Percentiles rank a stretch among this genome's conserved stretches.
These are phyloP conservation scores for Schizopygopsis pylzovi DNA, from an alignment of 2,797 vertebrate species.

Conservation along the genomic window DNA sequence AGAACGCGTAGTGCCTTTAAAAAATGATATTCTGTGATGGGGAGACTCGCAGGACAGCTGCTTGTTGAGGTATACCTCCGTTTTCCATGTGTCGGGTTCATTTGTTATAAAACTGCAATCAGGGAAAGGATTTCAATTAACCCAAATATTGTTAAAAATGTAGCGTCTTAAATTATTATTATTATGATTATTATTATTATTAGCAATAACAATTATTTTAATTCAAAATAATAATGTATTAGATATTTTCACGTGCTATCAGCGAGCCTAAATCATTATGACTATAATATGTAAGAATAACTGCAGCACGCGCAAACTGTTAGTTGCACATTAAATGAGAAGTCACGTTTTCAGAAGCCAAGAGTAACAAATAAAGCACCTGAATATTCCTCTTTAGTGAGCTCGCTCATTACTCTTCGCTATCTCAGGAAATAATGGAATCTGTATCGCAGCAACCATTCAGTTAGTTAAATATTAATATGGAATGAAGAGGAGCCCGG, in stretches of 20 bases:
- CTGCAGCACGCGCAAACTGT: not conserved
- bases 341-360: slow-evolving; percentile 42
- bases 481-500: slow-evolving; percentile 57
- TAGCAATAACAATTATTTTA: not conserved
- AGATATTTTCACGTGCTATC: not conserved
- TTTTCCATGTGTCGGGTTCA: slow-evolving; percentile 30
- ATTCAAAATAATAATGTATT: not conserved
- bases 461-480: slow-evolving; percentile 65
- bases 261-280: not conserved
- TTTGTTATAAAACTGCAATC: not conserved
- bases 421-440: slow-evolving; percentile 57
- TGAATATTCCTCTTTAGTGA: slow-evolving; percentile 53
- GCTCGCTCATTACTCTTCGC: slow-evolving; percentile 58
- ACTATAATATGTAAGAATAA: slow-evolving; percentile 11
- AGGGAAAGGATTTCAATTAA: not conserved
- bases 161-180: slow-evolving; percentile 9
- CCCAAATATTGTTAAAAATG: not conserved
- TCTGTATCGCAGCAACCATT: slow-evolving; percentile 58
- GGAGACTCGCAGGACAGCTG: slow-evolving; percentile 59
- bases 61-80: slow-evolving; percentile 45
- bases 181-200: slow-evolving; percentile 3
- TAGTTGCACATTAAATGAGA: not conserved
- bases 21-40: slow-evolving; percentile 63
- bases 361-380: slow-evolving; percentile 49
- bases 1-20: slow-evolving; percentile 71